Evolutionary conservation across 2,797 vertebrate genomes (phyloP).

Genomic region (Dermochelys coriacea): DNA sequence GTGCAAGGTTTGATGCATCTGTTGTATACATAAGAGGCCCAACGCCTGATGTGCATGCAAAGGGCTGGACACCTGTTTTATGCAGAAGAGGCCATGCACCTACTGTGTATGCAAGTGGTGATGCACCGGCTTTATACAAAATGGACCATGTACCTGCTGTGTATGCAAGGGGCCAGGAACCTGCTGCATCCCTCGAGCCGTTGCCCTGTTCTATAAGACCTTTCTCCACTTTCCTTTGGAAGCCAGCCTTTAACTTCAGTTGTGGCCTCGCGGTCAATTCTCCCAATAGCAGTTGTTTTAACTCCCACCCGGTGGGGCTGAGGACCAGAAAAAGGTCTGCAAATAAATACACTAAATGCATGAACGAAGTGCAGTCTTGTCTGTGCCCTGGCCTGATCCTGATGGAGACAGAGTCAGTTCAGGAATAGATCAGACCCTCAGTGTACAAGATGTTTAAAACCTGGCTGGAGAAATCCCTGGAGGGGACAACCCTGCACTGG

Average conservation of each 20-base stretch:
- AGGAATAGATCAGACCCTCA: accelerated
- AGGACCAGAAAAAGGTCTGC: neutral
- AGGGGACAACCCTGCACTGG: neutral
- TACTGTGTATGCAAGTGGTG: too few species aligned
- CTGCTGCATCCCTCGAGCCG: too few species aligned
- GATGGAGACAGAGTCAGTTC: neutral
- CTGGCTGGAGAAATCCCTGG: accelerated
- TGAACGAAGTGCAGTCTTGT: neutral
- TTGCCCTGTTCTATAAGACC: accelerated
- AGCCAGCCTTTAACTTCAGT: neutral
- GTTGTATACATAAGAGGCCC: too few species aligned
- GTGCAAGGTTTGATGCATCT: neutral
- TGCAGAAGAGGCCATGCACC: neutral
- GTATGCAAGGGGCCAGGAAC: too few species aligned
- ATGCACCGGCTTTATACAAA: accelerated
- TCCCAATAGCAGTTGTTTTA: too few species aligned
- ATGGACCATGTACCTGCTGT: neutral
- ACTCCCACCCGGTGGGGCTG: accelerated
- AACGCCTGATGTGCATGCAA: neutral
- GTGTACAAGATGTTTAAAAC: neutral
- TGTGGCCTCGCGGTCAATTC: too few species aligned
- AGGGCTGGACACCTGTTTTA: neutral
- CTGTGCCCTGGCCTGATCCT: neutral
- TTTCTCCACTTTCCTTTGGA: neutral
- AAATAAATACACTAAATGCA: neutral